Evolutionary conservation across 2,888 invertebrate genomes (phyloP).

Genomic region (Andrena camellia): DNA sequence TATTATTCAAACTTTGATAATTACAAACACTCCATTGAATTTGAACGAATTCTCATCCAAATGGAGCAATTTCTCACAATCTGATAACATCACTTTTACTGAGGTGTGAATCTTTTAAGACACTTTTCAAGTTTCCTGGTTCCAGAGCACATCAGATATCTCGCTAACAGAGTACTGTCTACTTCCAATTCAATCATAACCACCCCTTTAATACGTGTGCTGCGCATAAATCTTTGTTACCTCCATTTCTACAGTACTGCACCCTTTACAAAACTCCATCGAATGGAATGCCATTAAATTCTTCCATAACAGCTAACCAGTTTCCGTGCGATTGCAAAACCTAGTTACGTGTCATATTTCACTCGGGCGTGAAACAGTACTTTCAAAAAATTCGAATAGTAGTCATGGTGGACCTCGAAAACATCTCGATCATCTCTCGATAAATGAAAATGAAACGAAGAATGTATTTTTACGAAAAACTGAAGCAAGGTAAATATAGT

Average conservation of each 20-base stretch:
- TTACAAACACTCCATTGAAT: no score
- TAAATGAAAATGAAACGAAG: background rate
- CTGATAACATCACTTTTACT: no score
- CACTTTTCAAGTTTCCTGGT: background rate
- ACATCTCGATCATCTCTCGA: background rate
- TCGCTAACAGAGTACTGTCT: background rate
- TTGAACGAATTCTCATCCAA: no score
- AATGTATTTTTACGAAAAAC: background rate
- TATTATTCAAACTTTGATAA: no score
- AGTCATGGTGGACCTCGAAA: background rate
- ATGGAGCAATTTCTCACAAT: no score
- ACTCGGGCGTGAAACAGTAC: background rate
- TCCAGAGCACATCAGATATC: background rate
- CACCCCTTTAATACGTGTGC: background rate
- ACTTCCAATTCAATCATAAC: background rate
- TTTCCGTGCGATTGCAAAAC: no score
- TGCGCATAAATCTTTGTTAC: background rate
- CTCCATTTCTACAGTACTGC: background rate
- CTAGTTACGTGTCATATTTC: no score
- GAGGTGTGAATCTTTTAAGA: background rate
- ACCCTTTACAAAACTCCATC: background rate
- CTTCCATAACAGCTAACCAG: background rate
- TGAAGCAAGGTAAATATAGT: background rate
- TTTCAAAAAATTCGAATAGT: background rate
- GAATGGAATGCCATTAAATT: background rate